Evolutionary conservation across 2,797 vertebrate genomes (phyloP).

Genomic region (Podarcis siculus): DNA sequence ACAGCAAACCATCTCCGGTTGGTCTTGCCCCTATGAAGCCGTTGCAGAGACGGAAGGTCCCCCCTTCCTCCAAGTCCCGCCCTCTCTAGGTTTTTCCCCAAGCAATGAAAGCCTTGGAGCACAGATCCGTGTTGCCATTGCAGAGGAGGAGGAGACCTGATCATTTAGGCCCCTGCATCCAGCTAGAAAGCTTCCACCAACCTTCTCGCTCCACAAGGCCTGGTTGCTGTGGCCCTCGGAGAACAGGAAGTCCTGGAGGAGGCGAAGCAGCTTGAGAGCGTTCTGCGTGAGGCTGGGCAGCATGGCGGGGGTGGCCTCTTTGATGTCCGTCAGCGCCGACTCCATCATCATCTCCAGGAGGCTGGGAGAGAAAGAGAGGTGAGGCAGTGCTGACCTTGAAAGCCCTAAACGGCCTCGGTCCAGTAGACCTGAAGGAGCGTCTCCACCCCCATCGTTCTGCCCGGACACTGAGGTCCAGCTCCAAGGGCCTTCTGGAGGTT

Average conservation of each 20-base stretch:
- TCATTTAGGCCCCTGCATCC: neutral
- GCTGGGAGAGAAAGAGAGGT: conserved; percentile 65
- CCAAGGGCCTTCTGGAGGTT: too few species aligned
- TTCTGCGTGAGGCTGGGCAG: conserved; percentile 86
- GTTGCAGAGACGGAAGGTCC: too few species aligned
- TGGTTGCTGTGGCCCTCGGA: conserved; percentile 92
- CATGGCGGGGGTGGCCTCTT: conserved; percentile 78
- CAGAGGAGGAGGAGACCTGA: neutral
- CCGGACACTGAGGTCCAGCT: too few species aligned
- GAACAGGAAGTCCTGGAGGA: conserved; percentile 96
- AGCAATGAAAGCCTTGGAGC: too few species aligned
- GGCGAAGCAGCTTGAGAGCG: conserved; percentile 88
- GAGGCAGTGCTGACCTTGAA: neutral
- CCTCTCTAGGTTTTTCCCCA: too few species aligned
- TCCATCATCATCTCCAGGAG: conserved; percentile 99
- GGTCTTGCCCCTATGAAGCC: too few species aligned
- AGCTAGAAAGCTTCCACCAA: conserved; percentile 55
- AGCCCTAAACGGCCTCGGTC: too few species aligned
- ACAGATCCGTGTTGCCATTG: neutral
- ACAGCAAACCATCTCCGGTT: too few species aligned
- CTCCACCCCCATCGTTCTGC: too few species aligned
- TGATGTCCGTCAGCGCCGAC: conserved; percentile 91
- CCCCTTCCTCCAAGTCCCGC: too few species aligned
- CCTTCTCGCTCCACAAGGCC: conserved; percentile 97
- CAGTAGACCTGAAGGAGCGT: too few species aligned